Evolutionary conservation across 2,113 vertebrate species (phyloP).

Genomic region (Gobius niger): DNA sequence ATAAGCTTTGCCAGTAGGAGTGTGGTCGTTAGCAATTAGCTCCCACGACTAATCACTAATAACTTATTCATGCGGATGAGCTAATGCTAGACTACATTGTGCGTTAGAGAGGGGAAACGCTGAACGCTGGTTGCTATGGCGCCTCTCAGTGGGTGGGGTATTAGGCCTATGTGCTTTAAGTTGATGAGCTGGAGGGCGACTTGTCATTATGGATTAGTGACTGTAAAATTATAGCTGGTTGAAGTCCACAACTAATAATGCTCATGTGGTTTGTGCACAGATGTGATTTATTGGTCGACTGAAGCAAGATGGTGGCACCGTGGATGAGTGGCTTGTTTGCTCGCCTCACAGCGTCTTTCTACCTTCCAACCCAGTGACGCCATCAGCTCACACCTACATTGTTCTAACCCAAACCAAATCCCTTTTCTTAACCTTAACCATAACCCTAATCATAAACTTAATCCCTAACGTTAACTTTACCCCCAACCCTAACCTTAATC

Average conservation of each 20-base stretch:
- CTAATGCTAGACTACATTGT: background rate
- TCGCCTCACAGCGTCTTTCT: no score
- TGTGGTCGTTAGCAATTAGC: background rate
- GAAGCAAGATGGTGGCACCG: background rate
- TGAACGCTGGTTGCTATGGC: background rate
- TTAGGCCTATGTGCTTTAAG: background rate
- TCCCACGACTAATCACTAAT: conserved; percentile 1
- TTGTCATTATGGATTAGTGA: background rate
- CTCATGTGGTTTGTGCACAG: background rate
- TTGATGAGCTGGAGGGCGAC: background rate
- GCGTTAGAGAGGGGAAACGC: background rate
- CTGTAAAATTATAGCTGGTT: background rate
- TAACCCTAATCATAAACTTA: no score
- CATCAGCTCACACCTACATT: no score
- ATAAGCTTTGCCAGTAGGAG: background rate
- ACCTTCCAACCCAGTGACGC: no score
- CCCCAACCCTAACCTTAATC: no score
- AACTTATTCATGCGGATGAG: background rate
- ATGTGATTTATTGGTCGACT: background rate
- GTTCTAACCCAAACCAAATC: no score
- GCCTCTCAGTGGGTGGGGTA: background rate
- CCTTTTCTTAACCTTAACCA: no score
- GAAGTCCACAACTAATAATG: background rate
- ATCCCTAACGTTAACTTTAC: no score
- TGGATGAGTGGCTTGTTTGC: no score